These are phyloP conservation scores for Dicrurus megarhynchus DNA, from an alignment of 2,113 vertebrate genomes.

Conservation along the genomic window DNA sequence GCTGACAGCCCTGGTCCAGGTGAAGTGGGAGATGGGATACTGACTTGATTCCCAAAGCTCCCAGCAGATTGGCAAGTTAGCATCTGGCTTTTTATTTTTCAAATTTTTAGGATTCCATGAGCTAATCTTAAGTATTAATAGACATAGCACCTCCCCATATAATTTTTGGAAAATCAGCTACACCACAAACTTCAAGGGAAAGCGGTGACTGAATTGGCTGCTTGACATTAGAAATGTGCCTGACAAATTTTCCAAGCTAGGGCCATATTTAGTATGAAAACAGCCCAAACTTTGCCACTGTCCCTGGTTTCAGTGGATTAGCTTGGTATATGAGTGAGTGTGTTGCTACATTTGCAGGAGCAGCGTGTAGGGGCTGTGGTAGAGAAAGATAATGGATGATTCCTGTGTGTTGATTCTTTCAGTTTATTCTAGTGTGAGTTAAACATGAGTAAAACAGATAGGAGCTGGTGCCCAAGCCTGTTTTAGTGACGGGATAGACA, in stretches of 20 bases:
- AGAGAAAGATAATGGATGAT: background rate
- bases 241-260: background rate
- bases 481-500: background rate
- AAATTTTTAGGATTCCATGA: background rate
- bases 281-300: background rate
- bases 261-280: background rate
- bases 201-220: background rate
- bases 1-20: background rate
- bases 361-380: accelerated
- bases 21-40: background rate
- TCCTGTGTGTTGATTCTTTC: background rate
- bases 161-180: background rate
- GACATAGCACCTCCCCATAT: background rate
- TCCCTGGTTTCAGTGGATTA: background rate
- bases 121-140: background rate
- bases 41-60: background rate
- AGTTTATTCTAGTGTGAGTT: background rate
- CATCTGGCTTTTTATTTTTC: background rate
- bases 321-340: background rate
- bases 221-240: background rate
- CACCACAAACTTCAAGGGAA: background rate
- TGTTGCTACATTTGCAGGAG: background rate
- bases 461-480: background rate
- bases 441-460: background rate
- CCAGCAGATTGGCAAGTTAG: background rate